phyloP scores from a whole-genome alignment of 2,888 invertebrate genomes.

The Erannis defoliaria region DNA sequence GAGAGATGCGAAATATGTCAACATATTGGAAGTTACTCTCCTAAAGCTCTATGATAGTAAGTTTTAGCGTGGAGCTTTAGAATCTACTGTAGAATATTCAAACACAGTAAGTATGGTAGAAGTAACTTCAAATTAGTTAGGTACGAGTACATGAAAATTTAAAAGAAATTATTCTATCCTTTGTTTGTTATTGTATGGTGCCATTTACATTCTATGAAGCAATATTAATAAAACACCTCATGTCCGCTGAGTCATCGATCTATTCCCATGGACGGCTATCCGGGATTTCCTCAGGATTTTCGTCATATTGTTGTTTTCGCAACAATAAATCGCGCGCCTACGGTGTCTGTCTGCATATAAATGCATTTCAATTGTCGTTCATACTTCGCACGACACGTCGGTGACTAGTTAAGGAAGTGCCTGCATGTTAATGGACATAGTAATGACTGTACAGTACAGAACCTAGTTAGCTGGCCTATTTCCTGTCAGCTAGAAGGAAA shows the following conservation, averaged over 20 bases:
- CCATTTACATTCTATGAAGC: conserved; percentile 33
- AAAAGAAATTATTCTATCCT: background rate
- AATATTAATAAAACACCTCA: conserved; percentile 29
- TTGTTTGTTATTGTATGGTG: conserved; percentile 25
- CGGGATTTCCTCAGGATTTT: conserved; percentile 39
- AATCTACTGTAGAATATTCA: background rate
- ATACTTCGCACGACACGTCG: conserved; percentile 16
- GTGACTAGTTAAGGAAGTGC: conserved; percentile 19
- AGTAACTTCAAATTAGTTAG: background rate
- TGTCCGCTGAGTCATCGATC: conserved; percentile 32
- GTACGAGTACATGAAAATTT: background rate
- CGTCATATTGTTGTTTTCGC: conserved; percentile 23
- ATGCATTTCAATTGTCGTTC: conserved; percentile 12
- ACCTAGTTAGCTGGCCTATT: background rate
- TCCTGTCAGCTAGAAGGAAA: conserved; percentile 1
- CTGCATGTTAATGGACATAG: conserved; percentile 13
- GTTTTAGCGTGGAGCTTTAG: too few relatives aligned
- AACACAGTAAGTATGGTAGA: background rate
- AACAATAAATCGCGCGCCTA: conserved; percentile 23
- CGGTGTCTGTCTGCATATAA: conserved; percentile 32
- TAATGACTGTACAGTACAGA: background rate
- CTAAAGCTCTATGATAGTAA: too few relatives aligned
- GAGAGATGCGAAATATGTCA: too few relatives aligned
- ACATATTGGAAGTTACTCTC: too few relatives aligned
- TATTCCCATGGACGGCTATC: conserved; percentile 25